Conservation (phyloP, 2,797 vertebrate species). For the Coccyzus lansbergi region DNA sequence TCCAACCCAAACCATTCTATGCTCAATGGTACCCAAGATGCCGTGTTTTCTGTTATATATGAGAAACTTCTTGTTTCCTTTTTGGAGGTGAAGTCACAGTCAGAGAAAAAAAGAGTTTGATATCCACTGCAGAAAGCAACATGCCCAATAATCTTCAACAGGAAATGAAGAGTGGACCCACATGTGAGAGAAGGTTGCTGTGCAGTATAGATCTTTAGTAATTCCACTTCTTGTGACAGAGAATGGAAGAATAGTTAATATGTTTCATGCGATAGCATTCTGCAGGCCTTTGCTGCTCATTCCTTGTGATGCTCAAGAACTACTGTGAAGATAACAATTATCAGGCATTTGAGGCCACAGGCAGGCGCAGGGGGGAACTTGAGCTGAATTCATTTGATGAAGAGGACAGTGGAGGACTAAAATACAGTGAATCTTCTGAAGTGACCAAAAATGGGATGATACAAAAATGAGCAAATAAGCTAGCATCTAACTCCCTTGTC, state of each 20-base stretch:
- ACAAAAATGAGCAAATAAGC: not conserved
- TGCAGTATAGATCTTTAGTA: not conserved
- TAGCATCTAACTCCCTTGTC: not conserved
- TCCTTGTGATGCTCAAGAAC: not conserved
- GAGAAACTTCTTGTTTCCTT: not conserved
- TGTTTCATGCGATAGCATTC: not conserved
- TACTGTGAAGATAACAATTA: not conserved
- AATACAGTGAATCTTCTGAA: not conserved
- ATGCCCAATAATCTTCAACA: not conserved
- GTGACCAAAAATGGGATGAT: not conserved
- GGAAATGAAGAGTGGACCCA: not conserved
- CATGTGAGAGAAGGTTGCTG: not conserved
- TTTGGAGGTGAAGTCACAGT: not conserved
- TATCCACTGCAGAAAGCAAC: not conserved
- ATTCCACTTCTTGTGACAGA: not conserved
- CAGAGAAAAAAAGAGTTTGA: not conserved
- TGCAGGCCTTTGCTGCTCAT: not conserved
- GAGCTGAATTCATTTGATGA: not conserved
- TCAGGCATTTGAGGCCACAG: not conserved
- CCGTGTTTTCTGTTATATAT: not conserved
- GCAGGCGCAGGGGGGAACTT: not conserved
- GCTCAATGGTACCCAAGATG: not conserved
- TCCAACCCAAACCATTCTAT: too few species aligned
- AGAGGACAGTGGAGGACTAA: not conserved
- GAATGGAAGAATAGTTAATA: not conserved